Percentiles rank a stretch among this genome's conserved stretches.
phyloP scores from a whole-genome alignment of 2,797 vertebrate species.

The Furcifer pardalis region DNA sequence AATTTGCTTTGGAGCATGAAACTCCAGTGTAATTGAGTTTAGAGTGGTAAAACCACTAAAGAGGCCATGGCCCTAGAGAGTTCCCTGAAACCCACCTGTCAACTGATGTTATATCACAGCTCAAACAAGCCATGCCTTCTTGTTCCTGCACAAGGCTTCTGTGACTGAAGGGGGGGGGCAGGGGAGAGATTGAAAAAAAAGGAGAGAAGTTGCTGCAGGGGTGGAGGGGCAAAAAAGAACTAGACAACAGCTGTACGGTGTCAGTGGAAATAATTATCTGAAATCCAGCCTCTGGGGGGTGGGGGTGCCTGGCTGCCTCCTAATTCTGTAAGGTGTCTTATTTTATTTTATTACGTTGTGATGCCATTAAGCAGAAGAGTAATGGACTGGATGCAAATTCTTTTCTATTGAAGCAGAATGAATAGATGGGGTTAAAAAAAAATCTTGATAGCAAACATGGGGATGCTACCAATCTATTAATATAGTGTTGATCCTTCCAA shows the following conservation, averaged over 20 bases:
- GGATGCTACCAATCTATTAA: not conserved
- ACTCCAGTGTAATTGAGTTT: constrained; percentile 83
- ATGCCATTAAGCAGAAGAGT: constrained; percentile 62
- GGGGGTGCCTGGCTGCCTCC: constrained; percentile 66
- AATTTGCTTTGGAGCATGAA: constrained; percentile 80
- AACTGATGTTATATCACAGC: constrained; percentile 89
- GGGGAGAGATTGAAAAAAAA: constrained; percentile 26
- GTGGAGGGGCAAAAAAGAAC: constrained; percentile 39
- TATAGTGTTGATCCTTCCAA: no score
- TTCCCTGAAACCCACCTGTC: constrained; percentile 93
- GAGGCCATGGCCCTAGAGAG: constrained; percentile 89
- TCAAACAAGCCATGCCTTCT: constrained; percentile 81
- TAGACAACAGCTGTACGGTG: constrained; percentile 82
- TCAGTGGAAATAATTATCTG: constrained; percentile 84
- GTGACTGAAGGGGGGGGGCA: constrained; percentile 55
- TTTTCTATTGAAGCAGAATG: constrained; percentile 47
- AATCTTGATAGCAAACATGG: not conserved
- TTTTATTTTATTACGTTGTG: constrained; percentile 45
- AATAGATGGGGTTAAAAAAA: constrained; percentile 25
- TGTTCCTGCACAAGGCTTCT: constrained; percentile 73
- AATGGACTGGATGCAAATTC: constrained; percentile 65
- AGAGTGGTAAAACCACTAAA: constrained; percentile 83
- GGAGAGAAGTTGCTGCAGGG: constrained; percentile 66
- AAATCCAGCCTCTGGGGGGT: constrained; percentile 75
- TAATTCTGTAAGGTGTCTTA: constrained; percentile 66